Base-by-base conservation (phyloP, 2,888 invertebrate genomes). In the Leptura quadrifasciata region DNA sequence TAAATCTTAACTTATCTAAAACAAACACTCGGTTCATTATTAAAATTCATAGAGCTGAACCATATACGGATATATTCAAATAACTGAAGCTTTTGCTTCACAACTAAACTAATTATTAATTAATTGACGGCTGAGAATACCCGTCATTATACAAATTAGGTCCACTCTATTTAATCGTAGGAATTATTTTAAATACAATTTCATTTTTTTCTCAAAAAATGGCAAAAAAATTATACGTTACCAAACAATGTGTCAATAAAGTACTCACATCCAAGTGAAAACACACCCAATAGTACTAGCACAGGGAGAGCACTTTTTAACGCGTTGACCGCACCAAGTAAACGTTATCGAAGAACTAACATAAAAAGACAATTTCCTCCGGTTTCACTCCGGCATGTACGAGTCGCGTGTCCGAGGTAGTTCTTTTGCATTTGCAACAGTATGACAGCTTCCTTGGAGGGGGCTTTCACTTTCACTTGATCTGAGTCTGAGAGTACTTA, bases 61-160 rank as follows among this genome's bases (percentile, higher is more conserved):
- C 2, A 54, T 17, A 54, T 54, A 54, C 18, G 8, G 5, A 18
- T 18, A 54, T 9, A 20, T 12, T 8, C 57, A 57, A 21, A 57
- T 20, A 5, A 6, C 10, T 57, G 9, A 57, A 57, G 1, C 2
- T 15, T 21, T 20, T 57, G 57, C 57, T 3, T 20, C 57, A 57
- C 10, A 21, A 57, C 94, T 93, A 27, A 90, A n/a, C n/a, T 47
- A n/a, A 47, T 4, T 47, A n/a, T 15, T 47, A n/a, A 47, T 47
- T n/a, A n/a, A n/a, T n/a, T 2, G n/a, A 2, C n/a, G n/a, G 1
- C 57, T 21, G 21, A 6, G 21, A 20, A 57, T 12, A n/a, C 5
- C 47, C 15, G n/a, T 47, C 1, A 57, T 21, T 57, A 54, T 20
- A 8, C 18, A 57, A 57, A 20, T 18, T 21, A 57, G 8, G 1